Conservation (phyloP, 2,888 invertebrate species). For the Schrankia costaestrigalis region DNA sequence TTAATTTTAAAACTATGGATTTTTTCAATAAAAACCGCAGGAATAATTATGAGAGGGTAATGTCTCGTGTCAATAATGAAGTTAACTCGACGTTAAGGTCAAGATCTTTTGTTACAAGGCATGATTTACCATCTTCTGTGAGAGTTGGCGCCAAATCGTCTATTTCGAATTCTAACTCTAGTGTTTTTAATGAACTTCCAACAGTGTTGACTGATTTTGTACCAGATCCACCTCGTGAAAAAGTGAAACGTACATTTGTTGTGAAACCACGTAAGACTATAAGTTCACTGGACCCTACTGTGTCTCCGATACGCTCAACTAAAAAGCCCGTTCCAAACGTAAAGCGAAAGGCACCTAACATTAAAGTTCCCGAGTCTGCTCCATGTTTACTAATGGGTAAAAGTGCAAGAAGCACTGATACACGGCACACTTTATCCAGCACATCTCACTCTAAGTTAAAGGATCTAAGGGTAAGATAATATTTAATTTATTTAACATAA, state of each 20-base stretch:
- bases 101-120: conserved; percentile 54
- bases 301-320: conserved; percentile 40
- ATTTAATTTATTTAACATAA: neutral
- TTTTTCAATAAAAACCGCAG: conserved; percentile 22
- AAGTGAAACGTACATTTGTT: conserved; percentile 41
- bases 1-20: conserved; percentile 39
- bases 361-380: conserved; percentile 44
- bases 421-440: conserved; percentile 53
- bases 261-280: conserved; percentile 64
- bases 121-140: conserved; percentile 48
- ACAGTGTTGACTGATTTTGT: conserved; percentile 58
- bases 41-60: conserved; percentile 60
- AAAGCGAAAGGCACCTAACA: conserved; percentile 29
- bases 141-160: conserved; percentile 63
- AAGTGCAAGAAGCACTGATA: conserved; percentile 44
- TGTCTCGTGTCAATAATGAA: conserved; percentile 57
- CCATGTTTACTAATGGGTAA: conserved; percentile 42
- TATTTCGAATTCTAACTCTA: conserved; percentile 51
- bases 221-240: conserved; percentile 38
- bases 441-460: conserved; percentile 58
- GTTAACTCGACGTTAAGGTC: conserved; percentile 44
- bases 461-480: conserved; percentile 62
- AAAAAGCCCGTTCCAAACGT: conserved; percentile 22
- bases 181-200: conserved; percentile 61
- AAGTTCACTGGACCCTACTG: conserved; percentile 55